A percentile compares a stretch with the other conserved stretches of the same genome.
Conservation (phyloP, 2,888 invertebrate genomes). For the Spodoptera exigua region DNA sequence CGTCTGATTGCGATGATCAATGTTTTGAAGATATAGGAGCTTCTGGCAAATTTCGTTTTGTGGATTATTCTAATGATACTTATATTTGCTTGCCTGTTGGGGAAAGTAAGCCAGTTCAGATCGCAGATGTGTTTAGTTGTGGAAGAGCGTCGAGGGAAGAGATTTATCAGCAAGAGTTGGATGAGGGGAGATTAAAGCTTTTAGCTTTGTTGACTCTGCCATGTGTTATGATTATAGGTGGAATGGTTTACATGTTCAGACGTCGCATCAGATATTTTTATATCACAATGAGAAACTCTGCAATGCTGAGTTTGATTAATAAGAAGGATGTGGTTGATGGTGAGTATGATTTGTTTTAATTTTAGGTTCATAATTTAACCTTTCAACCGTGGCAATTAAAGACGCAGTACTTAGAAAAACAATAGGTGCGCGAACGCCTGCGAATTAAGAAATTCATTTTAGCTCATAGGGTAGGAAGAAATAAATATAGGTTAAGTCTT, state of each 20-base stretch:
- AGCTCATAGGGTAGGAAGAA: too few relatives aligned
- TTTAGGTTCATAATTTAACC: background rate
- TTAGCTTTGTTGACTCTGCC: constrained; percentile 66
- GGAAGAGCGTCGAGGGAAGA: constrained; percentile 49
- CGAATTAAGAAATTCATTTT: too few relatives aligned
- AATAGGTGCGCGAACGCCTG: too few relatives aligned
- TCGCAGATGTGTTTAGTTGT: constrained; percentile 65
- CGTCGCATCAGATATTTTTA: constrained; percentile 90
- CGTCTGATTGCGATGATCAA: constrained; percentile 40
- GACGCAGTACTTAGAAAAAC: too few relatives aligned
- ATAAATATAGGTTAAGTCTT: too few relatives aligned
- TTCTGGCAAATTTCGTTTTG: constrained; percentile 65
- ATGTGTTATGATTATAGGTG: constrained; percentile 61
- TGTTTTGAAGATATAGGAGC: constrained; percentile 43
- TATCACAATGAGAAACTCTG: constrained; percentile 89
- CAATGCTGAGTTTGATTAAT: constrained; percentile 87
- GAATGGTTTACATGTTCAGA: constrained; percentile 68
- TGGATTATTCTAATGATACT: constrained; percentile 64
- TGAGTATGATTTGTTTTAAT: constrained; percentile 58
- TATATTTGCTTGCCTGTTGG: constrained; percentile 70
- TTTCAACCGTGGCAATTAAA: too few relatives aligned
- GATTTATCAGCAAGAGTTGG: constrained; percentile 54
- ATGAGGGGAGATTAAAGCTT: constrained; percentile 53
- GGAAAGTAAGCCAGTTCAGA: constrained; percentile 57
- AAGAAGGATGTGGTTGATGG: constrained; percentile 75